Evolutionary conservation across 2,113 vertebrate species (phyloP), one percentile per base, ranked within the genome.

Genomic region (Genyomyrus donnyi): DNA sequence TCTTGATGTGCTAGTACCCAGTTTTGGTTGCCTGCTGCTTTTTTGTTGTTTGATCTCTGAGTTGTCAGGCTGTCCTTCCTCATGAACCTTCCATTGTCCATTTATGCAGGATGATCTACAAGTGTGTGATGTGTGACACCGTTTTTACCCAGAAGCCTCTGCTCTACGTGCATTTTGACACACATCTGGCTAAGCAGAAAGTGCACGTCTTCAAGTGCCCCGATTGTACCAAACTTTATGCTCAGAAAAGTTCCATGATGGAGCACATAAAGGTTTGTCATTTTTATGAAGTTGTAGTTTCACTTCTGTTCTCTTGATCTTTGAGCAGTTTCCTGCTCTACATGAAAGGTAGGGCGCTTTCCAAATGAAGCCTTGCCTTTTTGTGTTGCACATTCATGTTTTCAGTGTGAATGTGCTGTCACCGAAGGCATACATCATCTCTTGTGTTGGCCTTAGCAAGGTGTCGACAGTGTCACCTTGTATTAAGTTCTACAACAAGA

Each of bases 121-220:
- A 99, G 93, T 99, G 98, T 5, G 98, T 98, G 31, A 98, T 99
- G 98, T 99, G 98, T 6, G 98, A 98, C 95, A 99, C 98, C 0
- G 98, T 99, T 90, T 99, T 98, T 92, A 99, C 98, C 10, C 97
- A 98, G 94, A 98, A 97, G 92, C 94, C 97, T 1, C 93, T 98
- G 94, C 97, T 99, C 21, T 96, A 96, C 39, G 92, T 97, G n/a
- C 98, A 99, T 93, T 98, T 99, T 0, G 98, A 99, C 92, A 97
- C 96, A 90, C 98, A 99, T 77, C 89, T 99, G 91, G 94, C 95
- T 45, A 98, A 97, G 90, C 98, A 99, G 93, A 97, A 98, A 21
- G 97, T 98, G 91, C 97, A 97, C 0, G 98, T 99, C 90, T 99
- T 98, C 90, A 98, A 98, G 94, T 99, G 98, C 74, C 97, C 97